Conservation (phyloP, 2,797 vertebrate species). For the Rhinichthys osculus region DNA sequence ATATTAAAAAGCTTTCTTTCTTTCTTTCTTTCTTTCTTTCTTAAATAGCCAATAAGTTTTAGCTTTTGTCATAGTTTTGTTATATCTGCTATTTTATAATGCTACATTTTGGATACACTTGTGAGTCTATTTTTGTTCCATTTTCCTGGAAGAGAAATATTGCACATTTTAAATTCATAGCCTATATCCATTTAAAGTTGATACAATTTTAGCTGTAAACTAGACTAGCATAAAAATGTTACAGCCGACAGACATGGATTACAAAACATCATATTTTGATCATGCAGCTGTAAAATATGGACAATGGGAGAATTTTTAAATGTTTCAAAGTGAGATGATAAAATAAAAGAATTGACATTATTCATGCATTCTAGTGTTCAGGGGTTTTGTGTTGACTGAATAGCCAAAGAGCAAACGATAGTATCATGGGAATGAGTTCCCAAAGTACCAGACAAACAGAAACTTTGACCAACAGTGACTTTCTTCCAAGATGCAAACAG, state of each 20-base stretch:
- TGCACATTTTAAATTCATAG: neutral
- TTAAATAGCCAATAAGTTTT: neutral
- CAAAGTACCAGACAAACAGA: conserved; percentile 39
- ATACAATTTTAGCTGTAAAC: neutral
- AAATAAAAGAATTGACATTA: conserved; percentile 35
- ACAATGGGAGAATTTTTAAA: neutral
- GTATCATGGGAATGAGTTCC: neutral
- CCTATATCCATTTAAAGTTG: neutral
- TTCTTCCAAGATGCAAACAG: conserved; percentile 25
- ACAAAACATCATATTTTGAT: neutral
- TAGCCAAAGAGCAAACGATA: conserved; percentile 1
- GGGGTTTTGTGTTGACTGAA: conserved; percentile 49
- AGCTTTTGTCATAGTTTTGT: neutral
- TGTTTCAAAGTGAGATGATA: neutral
- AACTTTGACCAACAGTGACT: conserved; percentile 37
- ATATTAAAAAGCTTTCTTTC: neutral
- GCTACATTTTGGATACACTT: neutral
- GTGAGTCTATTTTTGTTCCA: neutral
- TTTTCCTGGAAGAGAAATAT: too few relatives aligned
- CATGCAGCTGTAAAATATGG: neutral
- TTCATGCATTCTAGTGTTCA: conserved; percentile 43
- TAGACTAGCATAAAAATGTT: neutral
- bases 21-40: neutral
- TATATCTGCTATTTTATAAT: neutral
- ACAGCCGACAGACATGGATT: neutral